These are phyloP conservation scores for Tachina fera DNA, from an alignment of 2,888 invertebrate genomes.

Conservation along the genomic window DNA sequence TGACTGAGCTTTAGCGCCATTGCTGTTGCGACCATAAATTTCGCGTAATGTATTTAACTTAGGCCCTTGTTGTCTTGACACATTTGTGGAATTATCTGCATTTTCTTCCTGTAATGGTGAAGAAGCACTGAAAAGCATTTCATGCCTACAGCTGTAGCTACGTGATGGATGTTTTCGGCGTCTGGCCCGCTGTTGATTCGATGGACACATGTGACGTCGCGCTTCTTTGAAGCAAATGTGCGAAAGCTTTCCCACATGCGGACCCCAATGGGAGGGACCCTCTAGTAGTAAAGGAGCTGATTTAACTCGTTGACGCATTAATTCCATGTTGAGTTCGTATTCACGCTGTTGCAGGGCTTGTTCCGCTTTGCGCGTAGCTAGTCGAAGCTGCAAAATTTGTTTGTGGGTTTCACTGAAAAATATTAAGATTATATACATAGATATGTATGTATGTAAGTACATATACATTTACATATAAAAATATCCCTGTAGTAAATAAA, in stretches of 20 bases:
- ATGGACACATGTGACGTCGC: slow-evolving; percentile 76
- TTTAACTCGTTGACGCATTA: slow-evolving; percentile 82
- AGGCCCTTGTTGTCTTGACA: slow-evolving; percentile 27
- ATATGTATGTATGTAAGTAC: no score
- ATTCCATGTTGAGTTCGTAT: slow-evolving; percentile 81
- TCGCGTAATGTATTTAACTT: slow-evolving; percentile 76
- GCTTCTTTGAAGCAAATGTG: slow-evolving; percentile 79
- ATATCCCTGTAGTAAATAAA: no score
- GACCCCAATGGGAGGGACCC: slow-evolving; percentile 80
- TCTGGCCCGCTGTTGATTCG: slow-evolving; percentile 71
- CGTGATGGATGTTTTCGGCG: slow-evolving; percentile 68
- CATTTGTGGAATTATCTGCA: background rate
- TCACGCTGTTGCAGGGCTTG: slow-evolving; percentile 81
- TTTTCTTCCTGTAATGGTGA: slow-evolving; percentile 17
- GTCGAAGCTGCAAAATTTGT: slow-evolving; percentile 79
- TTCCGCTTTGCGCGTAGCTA: slow-evolving; percentile 82
- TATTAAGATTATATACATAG: background rate
- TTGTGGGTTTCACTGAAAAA: slow-evolving; percentile 80
- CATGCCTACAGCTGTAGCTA: slow-evolving; percentile 57
- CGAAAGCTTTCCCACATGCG: slow-evolving; percentile 80
- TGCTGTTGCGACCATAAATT: slow-evolving; percentile 75
- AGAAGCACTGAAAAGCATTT: slow-evolving; percentile 37
- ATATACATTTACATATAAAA: no score
- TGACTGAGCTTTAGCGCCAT: slow-evolving; percentile 71
- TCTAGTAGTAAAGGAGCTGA: slow-evolving; percentile 81